Conservation (phyloP, 2,888 invertebrate genomes). For the Drosophila falleni region DNA sequence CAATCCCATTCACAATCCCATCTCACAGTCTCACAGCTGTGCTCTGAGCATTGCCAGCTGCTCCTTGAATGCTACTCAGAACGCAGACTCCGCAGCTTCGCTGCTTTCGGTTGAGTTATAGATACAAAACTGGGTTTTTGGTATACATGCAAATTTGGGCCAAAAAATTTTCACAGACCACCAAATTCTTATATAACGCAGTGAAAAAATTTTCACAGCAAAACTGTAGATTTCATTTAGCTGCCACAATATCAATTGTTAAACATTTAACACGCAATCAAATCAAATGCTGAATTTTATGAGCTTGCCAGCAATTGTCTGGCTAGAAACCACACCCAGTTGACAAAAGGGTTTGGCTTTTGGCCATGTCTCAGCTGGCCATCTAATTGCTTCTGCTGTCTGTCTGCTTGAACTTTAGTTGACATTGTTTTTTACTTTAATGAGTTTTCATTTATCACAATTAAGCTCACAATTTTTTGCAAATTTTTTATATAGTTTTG, state of each 20-base stretch:
- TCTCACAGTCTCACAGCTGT: conserved; percentile 40
- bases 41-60: conserved; percentile 47
- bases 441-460: conserved; percentile 24
- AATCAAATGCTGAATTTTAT: conserved; percentile 51
- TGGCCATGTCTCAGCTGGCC: not conserved
- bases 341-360: conserved; percentile 59
- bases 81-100: conserved; percentile 84
- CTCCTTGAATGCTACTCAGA: conserved; percentile 65
- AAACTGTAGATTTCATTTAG: conserved; percentile 29
- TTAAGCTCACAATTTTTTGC: conserved; percentile 16
- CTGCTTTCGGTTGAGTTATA: conserved; percentile 72
- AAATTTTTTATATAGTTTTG: conserved; percentile 1
- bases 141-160: conserved; percentile 80
- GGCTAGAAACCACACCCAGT: conserved; percentile 67
- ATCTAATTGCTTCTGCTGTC: conserved; percentile 8
- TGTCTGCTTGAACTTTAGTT: conserved; percentile 16
- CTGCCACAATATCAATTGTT: conserved; percentile 37
- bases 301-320: conserved; percentile 46
- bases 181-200: conserved; percentile 73
- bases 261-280: conserved; percentile 63
- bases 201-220: conserved; percentile 9
- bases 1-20: conserved; percentile 3
- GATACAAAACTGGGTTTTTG: conserved; percentile 80
- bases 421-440: conserved; percentile 39
- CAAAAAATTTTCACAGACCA: conserved; percentile 70